A percentile compares a stretch with the other conserved stretches of the same genome.
Evolutionary conservation across 2,888 invertebrate species (phyloP).

Genomic region (Eilema griseolum): DNA sequence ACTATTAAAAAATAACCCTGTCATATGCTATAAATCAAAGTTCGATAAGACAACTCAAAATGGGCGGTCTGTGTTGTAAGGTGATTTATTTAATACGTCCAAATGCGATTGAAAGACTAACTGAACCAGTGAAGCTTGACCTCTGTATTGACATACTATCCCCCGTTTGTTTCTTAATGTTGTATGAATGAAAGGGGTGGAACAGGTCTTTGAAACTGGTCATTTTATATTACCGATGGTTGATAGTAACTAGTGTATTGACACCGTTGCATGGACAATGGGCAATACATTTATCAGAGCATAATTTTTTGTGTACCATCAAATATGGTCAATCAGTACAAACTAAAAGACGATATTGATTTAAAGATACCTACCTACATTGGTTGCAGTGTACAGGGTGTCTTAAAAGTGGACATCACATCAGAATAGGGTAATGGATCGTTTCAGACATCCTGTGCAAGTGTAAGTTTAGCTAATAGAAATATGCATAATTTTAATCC

Average conservation of each 20-base stretch:
- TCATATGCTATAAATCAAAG: constrained; percentile 81
- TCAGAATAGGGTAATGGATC: too few species aligned
- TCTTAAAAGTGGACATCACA: neutral
- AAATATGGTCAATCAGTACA: constrained; percentile 35
- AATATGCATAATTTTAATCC: too few species aligned
- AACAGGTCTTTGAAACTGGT: constrained; percentile 55
- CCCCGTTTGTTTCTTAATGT: constrained; percentile 12
- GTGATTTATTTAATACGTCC: constrained; percentile 79
- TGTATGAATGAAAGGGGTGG: constrained; percentile 24
- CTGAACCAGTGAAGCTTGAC: constrained; percentile 51
- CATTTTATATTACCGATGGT: constrained; percentile 67
- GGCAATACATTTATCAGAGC: constrained; percentile 66
- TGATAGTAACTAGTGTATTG: constrained; percentile 68
- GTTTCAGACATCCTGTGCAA: too few species aligned
- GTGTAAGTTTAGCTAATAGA: too few species aligned
- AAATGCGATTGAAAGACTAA: constrained; percentile 63
- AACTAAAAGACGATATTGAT: constrained; percentile 30
- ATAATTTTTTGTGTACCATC: constrained; percentile 54
- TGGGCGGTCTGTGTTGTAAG: constrained; percentile 78
- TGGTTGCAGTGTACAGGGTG: neutral
- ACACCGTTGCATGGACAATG: constrained; percentile 70
- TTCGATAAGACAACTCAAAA: constrained; percentile 79
- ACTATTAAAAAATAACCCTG: constrained; percentile 79
- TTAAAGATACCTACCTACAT: constrained; percentile 7
- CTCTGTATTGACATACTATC: constrained; percentile 19